Conservation (phyloP, 2,113 vertebrate species). For the Pelobates fuscus region DNA sequence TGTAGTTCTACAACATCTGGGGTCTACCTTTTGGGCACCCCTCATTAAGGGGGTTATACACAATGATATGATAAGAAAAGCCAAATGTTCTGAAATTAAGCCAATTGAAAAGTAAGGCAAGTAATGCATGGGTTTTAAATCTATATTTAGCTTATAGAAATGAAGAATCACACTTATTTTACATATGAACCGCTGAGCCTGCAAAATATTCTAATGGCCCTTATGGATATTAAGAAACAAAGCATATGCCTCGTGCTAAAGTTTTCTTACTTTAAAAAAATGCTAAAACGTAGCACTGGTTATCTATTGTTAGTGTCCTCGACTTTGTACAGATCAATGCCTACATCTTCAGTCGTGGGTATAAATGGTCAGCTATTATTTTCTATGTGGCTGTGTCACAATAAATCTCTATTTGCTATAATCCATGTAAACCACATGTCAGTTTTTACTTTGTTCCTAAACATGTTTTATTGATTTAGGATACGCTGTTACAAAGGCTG, state of each 20-base stretch:
- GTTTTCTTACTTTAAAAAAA: conserved; percentile 68
- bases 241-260: conserved; percentile 68
- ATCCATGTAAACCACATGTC: conserved; percentile 58
- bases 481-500: conserved; percentile 64
- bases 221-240: conserved; percentile 72
- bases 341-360: conserved; percentile 48
- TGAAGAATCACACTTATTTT: conserved; percentile 69
- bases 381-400: conserved; percentile 44
- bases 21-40: too few species aligned
- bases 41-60: too few species aligned
- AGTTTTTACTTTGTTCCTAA: conserved; percentile 60
- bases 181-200: conserved; percentile 71
- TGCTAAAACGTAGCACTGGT: conserved; percentile 59
- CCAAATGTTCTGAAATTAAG: too few species aligned
- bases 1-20: too few species aligned
- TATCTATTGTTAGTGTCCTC: conserved; percentile 62
- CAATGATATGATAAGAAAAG: too few species aligned
- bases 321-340: conserved; percentile 64
- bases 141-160: conserved; percentile 50
- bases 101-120: too few species aligned
- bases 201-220: conserved; percentile 67
- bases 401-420: conserved; percentile 56
- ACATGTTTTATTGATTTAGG: conserved; percentile 65
- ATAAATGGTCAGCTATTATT: conserved; percentile 48
- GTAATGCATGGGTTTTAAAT: too few species aligned